Evolutionary conservation across 1,140 invertebrate species (phyloP).

Genomic region (Cephus cinctus): DNA sequence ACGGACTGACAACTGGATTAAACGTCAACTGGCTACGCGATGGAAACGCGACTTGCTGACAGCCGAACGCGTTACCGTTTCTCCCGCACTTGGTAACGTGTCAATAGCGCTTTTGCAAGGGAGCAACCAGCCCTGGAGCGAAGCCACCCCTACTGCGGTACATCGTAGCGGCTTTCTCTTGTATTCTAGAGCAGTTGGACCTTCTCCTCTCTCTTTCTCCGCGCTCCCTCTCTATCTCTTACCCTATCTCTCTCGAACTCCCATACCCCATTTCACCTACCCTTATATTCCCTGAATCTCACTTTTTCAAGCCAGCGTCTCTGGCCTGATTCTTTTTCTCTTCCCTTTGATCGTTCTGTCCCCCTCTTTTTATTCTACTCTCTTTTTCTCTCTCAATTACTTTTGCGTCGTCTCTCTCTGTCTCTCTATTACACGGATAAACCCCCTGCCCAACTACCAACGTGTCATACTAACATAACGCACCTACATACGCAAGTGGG

Average conservation of each 20-base stretch:
- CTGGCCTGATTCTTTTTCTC: slow-evolving; percentile 6
- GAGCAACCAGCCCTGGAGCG: slow-evolving; percentile 36
- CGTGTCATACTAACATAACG: neutral
- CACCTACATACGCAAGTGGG: slow-evolving; percentile 37
- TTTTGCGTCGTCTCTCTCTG: slow-evolving; percentile 6
- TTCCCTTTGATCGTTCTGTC: slow-evolving; percentile 3
- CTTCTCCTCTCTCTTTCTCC: no score
- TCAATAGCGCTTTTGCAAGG: slow-evolving; percentile 25
- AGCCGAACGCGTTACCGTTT: no score
- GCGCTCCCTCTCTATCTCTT: slow-evolving; percentile 12
- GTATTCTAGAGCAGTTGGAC: no score
- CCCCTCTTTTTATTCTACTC: slow-evolving; percentile 7
- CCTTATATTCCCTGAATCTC: slow-evolving; percentile 13
- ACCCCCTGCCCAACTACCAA: no score
- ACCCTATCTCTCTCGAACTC: slow-evolving; percentile 7
- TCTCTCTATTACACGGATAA: neutral
- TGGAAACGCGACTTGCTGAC: no score
- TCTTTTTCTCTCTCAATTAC: neutral
- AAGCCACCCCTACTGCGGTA: slow-evolving; percentile 49
- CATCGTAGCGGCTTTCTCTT: slow-evolving; percentile 45
- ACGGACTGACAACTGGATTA: no score
- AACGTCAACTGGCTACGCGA: no score
- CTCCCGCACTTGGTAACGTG: slow-evolving; percentile 22
- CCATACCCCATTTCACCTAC: neutral
- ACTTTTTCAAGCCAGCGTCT: slow-evolving; percentile 9